Conservation (phyloP, 2,888 invertebrate species). For the Drosophila cyrtoloma region DNA sequence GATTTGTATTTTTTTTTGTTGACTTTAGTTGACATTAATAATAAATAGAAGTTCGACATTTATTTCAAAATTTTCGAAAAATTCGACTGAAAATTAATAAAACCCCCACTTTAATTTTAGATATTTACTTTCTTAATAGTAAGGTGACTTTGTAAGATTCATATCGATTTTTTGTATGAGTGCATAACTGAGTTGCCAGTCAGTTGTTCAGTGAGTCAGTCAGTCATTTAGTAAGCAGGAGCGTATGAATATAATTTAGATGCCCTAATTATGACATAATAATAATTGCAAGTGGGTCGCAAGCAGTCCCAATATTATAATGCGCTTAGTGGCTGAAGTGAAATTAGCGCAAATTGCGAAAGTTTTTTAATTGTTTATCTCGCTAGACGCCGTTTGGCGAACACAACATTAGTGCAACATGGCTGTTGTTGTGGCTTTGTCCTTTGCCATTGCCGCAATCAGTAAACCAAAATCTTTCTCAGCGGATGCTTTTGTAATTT, state of each 20-base stretch:
- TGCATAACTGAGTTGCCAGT: conserved; percentile 8
- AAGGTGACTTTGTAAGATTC: not conserved
- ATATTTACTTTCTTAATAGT: not conserved
- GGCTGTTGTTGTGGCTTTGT: conserved; percentile 58
- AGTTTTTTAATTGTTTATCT: conserved; percentile 82
- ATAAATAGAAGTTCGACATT: not conserved
- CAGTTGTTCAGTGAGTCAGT: conserved; percentile 5
- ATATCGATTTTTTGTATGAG: not conserved
- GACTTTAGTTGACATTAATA: not conserved
- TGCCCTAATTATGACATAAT: conserved; percentile 49
- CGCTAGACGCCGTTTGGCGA: conserved; percentile 49
- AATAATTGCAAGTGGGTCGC: conserved; percentile 42
- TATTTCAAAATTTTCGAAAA: not conserved
- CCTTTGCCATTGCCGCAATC: conserved; percentile 78
- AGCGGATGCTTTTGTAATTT: conserved; percentile 71
- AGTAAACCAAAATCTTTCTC: conserved; percentile 71
- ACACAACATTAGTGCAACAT: conserved; percentile 76
- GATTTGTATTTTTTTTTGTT: not conserved
- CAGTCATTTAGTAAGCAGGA: conserved; percentile 4
- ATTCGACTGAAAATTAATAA: not conserved
- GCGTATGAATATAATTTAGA: conserved; percentile 14
- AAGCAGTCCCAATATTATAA: conserved; percentile 8
- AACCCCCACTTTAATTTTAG: not conserved
- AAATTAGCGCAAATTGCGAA: conserved; percentile 80
- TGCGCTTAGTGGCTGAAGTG: conserved; percentile 53